Evolutionary conservation across 2,113 vertebrate genomes (phyloP).

Genomic region (Rhinolophus sinicus): DNA sequence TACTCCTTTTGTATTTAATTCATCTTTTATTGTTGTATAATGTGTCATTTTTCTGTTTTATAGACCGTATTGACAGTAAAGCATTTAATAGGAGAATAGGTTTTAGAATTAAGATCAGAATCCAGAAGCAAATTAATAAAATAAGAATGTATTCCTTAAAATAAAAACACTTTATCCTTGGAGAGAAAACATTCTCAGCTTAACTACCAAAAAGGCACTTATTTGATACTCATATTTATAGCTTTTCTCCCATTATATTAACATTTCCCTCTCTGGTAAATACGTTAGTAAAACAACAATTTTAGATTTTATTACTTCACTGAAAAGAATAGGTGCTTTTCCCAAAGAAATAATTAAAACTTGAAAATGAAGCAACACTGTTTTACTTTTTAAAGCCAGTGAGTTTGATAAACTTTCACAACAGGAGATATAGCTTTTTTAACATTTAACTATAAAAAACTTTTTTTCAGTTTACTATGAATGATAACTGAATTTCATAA

Average conservation of each 20-base stretch:
- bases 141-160: background rate
- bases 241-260: background rate
- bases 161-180: background rate
- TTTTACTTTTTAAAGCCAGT: background rate
- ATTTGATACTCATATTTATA: background rate
- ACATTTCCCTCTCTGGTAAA: background rate
- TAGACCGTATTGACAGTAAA: background rate
- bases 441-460: background rate
- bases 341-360: background rate
- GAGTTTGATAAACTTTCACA: background rate
- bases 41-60: constrained; percentile 5
- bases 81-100: background rate
- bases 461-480: background rate
- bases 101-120: constrained; percentile 15
- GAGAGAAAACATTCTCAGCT: background rate
- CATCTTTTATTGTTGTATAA: background rate
- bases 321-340: background rate
- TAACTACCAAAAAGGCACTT: background rate
- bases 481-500: background rate
- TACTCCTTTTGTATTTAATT: background rate
- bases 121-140: background rate
- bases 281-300: constrained; percentile 31
- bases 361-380: background rate
- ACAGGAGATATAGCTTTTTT: background rate
- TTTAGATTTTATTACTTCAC: background rate